Base-by-base conservation (phyloP, 2,113 vertebrate species). In the Microcebus lehilahytsara region DNA sequence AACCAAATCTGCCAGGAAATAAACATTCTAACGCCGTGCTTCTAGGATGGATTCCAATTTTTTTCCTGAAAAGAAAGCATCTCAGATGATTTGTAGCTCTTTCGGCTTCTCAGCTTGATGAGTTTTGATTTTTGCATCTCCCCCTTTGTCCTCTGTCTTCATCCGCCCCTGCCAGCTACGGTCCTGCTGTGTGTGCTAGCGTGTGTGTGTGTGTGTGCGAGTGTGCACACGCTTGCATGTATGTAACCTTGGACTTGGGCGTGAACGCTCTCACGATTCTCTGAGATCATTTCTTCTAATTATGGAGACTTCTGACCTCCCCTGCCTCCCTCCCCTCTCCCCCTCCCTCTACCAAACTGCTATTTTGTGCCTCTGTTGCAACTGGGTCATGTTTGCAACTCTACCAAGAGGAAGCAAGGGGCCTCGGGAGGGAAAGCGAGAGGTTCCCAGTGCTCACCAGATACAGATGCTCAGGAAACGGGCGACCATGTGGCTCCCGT, bases 401-500 rank as follows among this genome's bases (percentile, higher is more conserved):
- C 27, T 34, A 92, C 20, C 32, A 93, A 97, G 98, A 98, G 99
- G 98, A 99, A 99, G 97, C 98, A 58, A 96, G 98, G 86, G 97
- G 97, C 98, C 97, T 96, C 96, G 16, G 16, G 96, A 5, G 96
- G 98, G 98, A 97, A 89, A 95, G 97, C 53, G 83, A 3, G 89
- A 98, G 96, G 97, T 85, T 97, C 96, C 95, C 95, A 91, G 20
- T 67, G 96, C 90, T 96, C 85, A 53, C 90, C 96, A 98, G 98
- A 97, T 13, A 56, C 99, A 99, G 99, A 98, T 99, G 98, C 98
- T 99, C 99, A 98, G 99, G 99, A 99, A 99, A 97, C 95, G 40
- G n/a, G 85, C 97, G 32, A 0, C 97, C 83, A 0, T 94, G 98
- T 62, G 95, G 98, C 98, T 96, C 78, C 16, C 58, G 94, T 93